A percentile compares a stretch with the other conserved stretches of the same genome.
These are phyloP conservation scores for Helostoma temminkii DNA, from an alignment of 2,797 vertebrate species.

Conservation along the genomic window DNA sequence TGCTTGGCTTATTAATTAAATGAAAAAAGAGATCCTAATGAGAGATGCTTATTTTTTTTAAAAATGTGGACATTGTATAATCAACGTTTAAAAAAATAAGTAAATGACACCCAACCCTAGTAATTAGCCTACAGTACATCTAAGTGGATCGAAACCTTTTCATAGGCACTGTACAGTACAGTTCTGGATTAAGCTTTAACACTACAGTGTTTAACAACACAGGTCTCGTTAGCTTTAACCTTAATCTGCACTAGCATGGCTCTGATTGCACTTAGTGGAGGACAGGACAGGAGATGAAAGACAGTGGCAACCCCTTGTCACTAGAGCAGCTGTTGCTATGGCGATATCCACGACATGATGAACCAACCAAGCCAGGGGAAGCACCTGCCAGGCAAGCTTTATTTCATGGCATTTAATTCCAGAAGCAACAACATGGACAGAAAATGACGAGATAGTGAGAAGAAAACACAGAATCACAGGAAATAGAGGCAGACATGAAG, in stretches of 20 bases:
- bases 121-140: constrained; percentile 34
- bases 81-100: constrained; percentile 1
- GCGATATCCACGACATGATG: constrained; percentile 60
- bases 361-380: constrained; percentile 66
- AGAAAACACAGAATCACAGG: constrained; percentile 6
- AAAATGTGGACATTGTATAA: not conserved
- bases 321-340: constrained; percentile 72
- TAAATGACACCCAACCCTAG: constrained; percentile 14
- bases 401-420: constrained; percentile 57
- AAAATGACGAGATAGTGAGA: not conserved
- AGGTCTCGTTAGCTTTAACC: constrained; percentile 65
- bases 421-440: constrained; percentile 26
- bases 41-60: too few species aligned
- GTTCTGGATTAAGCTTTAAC: constrained; percentile 59
- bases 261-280: constrained; percentile 17
- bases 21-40: too few species aligned
- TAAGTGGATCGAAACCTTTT: constrained; percentile 41
- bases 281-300: constrained; percentile 32
- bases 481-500: not conserved
- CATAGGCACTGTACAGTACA: constrained; percentile 36
- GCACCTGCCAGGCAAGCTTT: constrained; percentile 67
- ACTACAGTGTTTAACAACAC: constrained; percentile 41
- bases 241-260: constrained; percentile 63
- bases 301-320: constrained; percentile 67
- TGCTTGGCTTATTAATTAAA: too few species aligned